phyloP scores from a whole-genome alignment of 2,888 invertebrate genomes.

The Cremastinae sp. region DNA sequence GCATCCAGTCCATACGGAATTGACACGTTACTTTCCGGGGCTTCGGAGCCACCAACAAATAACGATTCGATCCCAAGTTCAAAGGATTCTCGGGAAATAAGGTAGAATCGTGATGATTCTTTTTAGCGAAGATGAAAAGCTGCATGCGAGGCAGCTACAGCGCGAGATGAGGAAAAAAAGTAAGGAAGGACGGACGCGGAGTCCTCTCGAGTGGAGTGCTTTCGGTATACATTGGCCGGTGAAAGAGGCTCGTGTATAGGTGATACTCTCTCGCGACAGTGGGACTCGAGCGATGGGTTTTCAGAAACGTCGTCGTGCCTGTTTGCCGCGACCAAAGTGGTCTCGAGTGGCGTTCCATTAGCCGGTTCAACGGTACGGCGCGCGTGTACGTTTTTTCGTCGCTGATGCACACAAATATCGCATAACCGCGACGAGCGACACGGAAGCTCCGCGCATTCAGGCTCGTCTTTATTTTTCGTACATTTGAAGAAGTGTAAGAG shows the following conservation, averaged over 20 bases:
- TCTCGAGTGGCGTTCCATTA: conserved; percentile 79
- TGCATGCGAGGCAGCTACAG: no score
- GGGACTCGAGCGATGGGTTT: conserved; percentile 72
- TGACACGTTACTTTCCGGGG: conserved; percentile 3
- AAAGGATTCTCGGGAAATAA: no score
- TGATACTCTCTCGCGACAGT: conserved; percentile 48
- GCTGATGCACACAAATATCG: conserved; percentile 41
- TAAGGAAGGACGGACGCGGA: conserved; percentile 44
- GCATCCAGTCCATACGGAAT: neutral
- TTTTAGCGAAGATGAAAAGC: no score
- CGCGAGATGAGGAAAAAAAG: no score
- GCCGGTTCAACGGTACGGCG: conserved; percentile 66
- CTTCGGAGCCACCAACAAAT: neutral
- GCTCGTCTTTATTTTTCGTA: no score
- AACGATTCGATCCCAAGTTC: no score
- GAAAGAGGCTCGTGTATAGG: conserved; percentile 26
- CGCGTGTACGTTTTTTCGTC: conserved; percentile 28
- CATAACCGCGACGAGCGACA: conserved; percentile 35
- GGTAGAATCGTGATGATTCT: no score
- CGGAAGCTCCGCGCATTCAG: no score
- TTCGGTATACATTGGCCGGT: conserved; percentile 36
- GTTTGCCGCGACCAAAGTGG: conserved; percentile 79
- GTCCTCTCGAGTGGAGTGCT: conserved; percentile 46
- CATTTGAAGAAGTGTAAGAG: neutral
- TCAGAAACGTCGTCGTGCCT: conserved; percentile 76